Evolutionary conservation across 2,113 vertebrate genomes (phyloP).

Genomic region (Mustelus asterias): DNA sequence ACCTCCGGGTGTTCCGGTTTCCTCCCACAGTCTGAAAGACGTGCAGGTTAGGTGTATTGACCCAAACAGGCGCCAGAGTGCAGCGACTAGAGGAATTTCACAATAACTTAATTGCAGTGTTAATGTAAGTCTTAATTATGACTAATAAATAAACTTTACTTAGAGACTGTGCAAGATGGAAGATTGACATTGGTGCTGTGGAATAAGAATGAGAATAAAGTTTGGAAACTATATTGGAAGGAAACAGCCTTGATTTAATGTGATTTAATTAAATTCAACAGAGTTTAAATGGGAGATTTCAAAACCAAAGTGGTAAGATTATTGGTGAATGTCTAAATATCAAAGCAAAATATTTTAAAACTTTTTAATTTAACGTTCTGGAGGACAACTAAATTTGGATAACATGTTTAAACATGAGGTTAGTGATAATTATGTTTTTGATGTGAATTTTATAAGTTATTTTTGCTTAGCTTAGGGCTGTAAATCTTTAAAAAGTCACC

Average conservation of each 20-base stretch:
- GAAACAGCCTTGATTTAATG: not conserved
- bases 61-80: too few relatives aligned
- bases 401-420: not conserved
- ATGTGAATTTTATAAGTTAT: not conserved
- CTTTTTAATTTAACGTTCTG: not conserved
- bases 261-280: not conserved
- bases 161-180: not conserved
- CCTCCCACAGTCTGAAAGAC: too few relatives aligned
- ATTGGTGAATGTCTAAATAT: not conserved
- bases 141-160: not conserved
- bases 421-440: not conserved
- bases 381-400: not conserved
- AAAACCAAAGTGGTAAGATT: not conserved
- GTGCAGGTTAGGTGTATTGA: too few relatives aligned
- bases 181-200: not conserved
- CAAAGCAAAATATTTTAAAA: not conserved
- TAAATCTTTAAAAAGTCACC: not conserved
- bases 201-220: not conserved
- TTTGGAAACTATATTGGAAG: not conserved
- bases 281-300: not conserved
- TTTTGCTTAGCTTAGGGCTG: not conserved
- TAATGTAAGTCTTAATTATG: too few relatives aligned
- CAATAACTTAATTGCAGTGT: too few relatives aligned
- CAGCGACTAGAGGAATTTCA: too few relatives aligned
- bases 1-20: too few relatives aligned